These are phyloP conservation scores for Acanthis flammea DNA, from an alignment of 2,797 vertebrate genomes.

Conservation along the genomic window DNA sequence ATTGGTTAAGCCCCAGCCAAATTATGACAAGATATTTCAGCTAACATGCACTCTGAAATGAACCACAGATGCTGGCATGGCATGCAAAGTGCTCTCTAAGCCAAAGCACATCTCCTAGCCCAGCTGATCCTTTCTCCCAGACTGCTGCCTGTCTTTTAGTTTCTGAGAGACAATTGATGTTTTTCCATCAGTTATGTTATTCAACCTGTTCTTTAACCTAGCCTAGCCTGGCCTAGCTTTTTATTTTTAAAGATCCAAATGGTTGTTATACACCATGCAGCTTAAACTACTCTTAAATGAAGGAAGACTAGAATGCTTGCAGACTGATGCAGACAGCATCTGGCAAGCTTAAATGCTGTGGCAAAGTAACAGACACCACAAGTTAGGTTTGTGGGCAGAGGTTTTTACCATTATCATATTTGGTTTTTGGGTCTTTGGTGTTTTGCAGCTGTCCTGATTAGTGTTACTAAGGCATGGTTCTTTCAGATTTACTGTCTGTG, in stretches of 20 bases:
- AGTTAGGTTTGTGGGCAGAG: slow-evolving; percentile 8
- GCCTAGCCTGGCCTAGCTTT: background rate
- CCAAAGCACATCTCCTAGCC: background rate
- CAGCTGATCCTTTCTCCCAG: background rate
- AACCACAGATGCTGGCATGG: background rate
- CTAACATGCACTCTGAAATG: background rate
- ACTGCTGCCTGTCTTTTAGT: background rate
- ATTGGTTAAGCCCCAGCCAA: background rate
- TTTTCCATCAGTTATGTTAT: background rate
- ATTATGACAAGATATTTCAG: background rate
- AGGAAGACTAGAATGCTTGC: background rate
- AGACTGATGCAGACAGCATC: background rate
- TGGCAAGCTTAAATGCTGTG: background rate
- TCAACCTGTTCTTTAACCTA: background rate
- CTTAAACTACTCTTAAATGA: background rate
- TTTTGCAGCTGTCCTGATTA: background rate
- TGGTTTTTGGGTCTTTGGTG: background rate
- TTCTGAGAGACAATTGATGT: background rate
- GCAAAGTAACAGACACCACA: slow-evolving; percentile 17
- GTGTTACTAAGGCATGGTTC: background rate
- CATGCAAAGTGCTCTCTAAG: background rate
- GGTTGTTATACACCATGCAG: background rate
- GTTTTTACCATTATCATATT: slow-evolving; percentile 32
- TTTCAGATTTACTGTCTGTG: background rate
- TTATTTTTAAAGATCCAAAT: background rate